phyloP scores from a whole-genome alignment of 2,113 vertebrate species.

The Carettochelys insculpta region DNA sequence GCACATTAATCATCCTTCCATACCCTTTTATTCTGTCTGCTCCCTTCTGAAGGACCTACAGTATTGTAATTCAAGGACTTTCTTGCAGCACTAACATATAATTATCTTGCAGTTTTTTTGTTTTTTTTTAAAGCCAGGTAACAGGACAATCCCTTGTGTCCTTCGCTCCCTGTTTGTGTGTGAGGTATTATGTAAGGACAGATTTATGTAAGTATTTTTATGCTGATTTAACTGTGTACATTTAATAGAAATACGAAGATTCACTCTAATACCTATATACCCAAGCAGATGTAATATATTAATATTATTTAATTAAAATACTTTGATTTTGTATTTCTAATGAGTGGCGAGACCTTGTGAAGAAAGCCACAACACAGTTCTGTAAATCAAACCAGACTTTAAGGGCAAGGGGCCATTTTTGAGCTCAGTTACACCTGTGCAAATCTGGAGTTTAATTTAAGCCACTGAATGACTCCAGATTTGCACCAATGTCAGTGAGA shows the following conservation, averaged over 20 bases:
- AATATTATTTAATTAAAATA: constrained; percentile 48
- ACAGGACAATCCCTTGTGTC: constrained; percentile 3
- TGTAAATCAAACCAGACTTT: constrained; percentile 26
- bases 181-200: neutral
- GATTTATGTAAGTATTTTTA: neutral
- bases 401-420: constrained; percentile 33
- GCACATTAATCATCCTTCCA: constrained; percentile 68
- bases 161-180: neutral
- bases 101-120: constrained; percentile 1
- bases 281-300: neutral
- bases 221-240: neutral
- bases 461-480: neutral
- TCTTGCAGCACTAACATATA: constrained; percentile 3
- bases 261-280: neutral
- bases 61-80: constrained; percentile 49
- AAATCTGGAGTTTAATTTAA: constrained; percentile 46
- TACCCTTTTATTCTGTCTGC: constrained; percentile 29
- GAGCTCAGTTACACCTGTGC: constrained; percentile 1
- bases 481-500: neutral
- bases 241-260: neutral
- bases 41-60: constrained; percentile 10
- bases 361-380: neutral
- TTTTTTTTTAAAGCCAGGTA: neutral
- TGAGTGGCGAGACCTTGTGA: constrained; percentile 4
- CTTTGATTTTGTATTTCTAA: neutral